phyloP scores from a whole-genome alignment of 2,797 vertebrate species.

The Phrynocephalus vlangalii region DNA sequence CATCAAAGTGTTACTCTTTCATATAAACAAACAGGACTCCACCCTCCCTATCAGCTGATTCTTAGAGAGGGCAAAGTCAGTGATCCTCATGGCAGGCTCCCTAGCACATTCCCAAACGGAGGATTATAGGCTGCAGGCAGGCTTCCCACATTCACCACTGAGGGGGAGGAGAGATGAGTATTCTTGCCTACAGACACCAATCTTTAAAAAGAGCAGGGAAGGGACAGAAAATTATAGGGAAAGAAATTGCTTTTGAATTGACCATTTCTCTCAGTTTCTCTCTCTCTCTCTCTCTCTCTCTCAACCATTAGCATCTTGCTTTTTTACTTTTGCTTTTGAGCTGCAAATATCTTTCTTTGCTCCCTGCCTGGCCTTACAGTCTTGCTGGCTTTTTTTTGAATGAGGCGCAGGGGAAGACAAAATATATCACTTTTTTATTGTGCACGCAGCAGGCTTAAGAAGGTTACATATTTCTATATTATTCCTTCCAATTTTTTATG shows the following conservation, averaged over 20 bases:
- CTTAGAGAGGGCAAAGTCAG: not conserved
- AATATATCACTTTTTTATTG: not conserved
- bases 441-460: no score
- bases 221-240: conserved; percentile 32
- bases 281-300: conserved; percentile 5
- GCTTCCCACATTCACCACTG: conserved; percentile 13
- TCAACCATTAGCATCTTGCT: conserved; percentile 26
- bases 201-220: conserved; percentile 36
- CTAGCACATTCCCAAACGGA: conserved; percentile 1
- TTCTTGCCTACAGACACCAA: not conserved
- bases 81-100: not conserved
- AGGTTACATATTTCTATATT: not conserved
- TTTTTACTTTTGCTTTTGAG: conserved; percentile 7
- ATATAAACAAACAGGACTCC: not conserved
- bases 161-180: not conserved
- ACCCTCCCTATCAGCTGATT: not conserved
- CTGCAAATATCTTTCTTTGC: not conserved
- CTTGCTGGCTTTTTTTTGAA: not conserved
- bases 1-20: not conserved
- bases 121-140: not conserved
- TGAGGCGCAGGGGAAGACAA: not conserved
- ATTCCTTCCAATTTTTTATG: not conserved
- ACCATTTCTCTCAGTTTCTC: conserved; percentile 19
- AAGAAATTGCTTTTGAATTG: conserved; percentile 39
- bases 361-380: conserved; percentile 6